These are phyloP conservation scores for Apodemus sylvaticus DNA, from an alignment of 2,113 vertebrate species.

Conservation along the genomic window DNA sequence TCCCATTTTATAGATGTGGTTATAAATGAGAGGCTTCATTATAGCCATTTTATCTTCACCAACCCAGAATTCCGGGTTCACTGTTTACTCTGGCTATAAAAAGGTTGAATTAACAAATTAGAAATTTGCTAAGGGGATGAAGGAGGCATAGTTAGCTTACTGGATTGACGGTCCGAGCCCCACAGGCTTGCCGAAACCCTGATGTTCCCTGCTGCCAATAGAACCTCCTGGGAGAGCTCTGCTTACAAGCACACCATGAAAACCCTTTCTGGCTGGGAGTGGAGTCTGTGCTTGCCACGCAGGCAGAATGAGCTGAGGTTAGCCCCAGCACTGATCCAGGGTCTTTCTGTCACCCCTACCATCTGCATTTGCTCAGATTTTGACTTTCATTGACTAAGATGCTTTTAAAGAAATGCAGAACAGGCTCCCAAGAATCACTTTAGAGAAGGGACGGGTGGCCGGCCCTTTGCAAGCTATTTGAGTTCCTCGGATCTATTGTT, in stretches of 20 bases:
- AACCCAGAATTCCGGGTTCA: slow-evolving; percentile 50
- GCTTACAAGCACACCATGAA: background rate
- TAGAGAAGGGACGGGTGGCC: background rate
- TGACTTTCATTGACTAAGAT: background rate
- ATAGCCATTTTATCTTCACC: slow-evolving; percentile 63
- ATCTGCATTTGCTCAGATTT: background rate
- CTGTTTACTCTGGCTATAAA: slow-evolving; percentile 56
- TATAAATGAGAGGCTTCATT: slow-evolving; percentile 58
- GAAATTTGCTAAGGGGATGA: slow-evolving; percentile 35
- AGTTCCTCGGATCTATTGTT: background rate
- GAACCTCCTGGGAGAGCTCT: background rate
- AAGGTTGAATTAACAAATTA: slow-evolving; percentile 65
- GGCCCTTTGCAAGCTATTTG: background rate
- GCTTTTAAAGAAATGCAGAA: background rate
- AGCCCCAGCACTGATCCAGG: background rate
- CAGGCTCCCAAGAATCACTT: background rate
- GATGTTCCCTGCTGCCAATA: background rate
- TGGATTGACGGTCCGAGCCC: background rate
- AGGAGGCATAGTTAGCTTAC: background rate
- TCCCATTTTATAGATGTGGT: slow-evolving; percentile 55
- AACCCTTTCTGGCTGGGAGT: background rate
- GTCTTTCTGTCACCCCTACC: background rate
- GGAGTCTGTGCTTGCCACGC: background rate
- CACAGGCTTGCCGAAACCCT: background rate
- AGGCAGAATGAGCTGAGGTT: too few species aligned